These are phyloP conservation scores for Meghimatium bilineatum DNA, from an alignment of 2,888 invertebrate genomes.

Conservation along the genomic window DNA sequence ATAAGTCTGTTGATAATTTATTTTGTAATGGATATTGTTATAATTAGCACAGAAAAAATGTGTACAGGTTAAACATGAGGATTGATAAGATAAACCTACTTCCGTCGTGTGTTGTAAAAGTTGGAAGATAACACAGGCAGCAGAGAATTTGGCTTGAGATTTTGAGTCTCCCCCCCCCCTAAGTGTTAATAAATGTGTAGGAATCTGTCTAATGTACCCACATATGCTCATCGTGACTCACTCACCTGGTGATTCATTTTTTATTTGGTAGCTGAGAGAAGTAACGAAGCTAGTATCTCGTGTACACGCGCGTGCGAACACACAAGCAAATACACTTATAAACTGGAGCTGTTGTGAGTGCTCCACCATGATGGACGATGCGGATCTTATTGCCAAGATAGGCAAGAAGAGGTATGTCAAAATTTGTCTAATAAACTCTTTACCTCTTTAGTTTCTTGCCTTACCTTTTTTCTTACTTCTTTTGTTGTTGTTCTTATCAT, in stretches of 20 bases:
- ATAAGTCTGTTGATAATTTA: too few relatives aligned
- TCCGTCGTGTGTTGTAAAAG: too few relatives aligned
- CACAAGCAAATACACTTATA: neutral
- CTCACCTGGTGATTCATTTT: neutral
- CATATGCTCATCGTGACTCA: conserved; percentile 4
- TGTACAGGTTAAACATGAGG: too few relatives aligned
- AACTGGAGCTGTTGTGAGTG: conserved; percentile 5
- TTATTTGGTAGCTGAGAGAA: neutral
- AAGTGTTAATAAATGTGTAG: neutral
- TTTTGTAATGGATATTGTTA: too few relatives aligned
- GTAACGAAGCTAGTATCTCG: neutral
- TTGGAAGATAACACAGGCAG: too few relatives aligned
- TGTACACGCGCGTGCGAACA: neutral
- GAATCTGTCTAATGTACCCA: neutral
- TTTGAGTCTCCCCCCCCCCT: too few relatives aligned
- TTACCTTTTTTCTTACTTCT: neutral
- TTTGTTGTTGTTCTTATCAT: neutral
- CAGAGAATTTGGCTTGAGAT: too few relatives aligned
- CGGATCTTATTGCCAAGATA: conserved; percentile 55
- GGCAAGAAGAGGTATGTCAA: conserved; percentile 54
- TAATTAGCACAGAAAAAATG: too few relatives aligned
- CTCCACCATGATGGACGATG: conserved; percentile 48
- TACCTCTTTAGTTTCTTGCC: neutral
- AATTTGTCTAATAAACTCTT: neutral
- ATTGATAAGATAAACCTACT: too few relatives aligned